Evolutionary conservation across 2,113 vertebrate species (phyloP), one percentile per base, ranked within the genome.

Genomic region (Paedocypris sp.): DNA sequence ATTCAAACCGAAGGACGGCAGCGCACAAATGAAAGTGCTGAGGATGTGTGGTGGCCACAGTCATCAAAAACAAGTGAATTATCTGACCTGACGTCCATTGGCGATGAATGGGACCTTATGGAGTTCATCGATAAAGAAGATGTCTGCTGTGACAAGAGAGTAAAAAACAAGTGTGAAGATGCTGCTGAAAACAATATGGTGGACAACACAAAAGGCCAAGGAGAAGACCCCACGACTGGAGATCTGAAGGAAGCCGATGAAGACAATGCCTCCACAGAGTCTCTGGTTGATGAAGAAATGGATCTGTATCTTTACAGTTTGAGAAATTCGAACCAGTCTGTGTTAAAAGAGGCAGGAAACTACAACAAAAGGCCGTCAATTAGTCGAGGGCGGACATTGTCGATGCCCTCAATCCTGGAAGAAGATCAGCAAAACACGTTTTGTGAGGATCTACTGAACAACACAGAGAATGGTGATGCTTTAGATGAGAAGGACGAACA

Each of bases 201-300:
- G 20, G 31, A 43, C 35, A 39, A 39, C 25, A 26, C 11, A 28
- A 57, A 62, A 28, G 45, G 22, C 4, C 36, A 13, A 31, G 22
- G 13, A 33, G 49, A 54, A 32, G 54, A 71, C 3, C 39, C 15
- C 1, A 8, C 7, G 0, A 25, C 25, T 8, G 15, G 29, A 18
- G 60, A 68, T 7, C 36, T 13, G 45, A 35, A 23, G 10, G 47
- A 46, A 22, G 43, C 60, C n/a, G 32, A 47, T 5, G 58, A 64
- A 13, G 69, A 67, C 4, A 23, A 39, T 4, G 19, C 58, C 1
- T 80, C 79, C 0, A 69, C 74, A 3, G 82, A 81, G 39, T 83
- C 80, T 0, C 67, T 75, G 56, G 80, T 74, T 0, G 83, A 80
- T 8, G 81, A 87, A 4, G 82, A 86, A 67, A 79, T 87, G 73